Base-by-base conservation (phyloP, 2,797 vertebrate genomes). In the Zenarchopterus dispar region DNA sequence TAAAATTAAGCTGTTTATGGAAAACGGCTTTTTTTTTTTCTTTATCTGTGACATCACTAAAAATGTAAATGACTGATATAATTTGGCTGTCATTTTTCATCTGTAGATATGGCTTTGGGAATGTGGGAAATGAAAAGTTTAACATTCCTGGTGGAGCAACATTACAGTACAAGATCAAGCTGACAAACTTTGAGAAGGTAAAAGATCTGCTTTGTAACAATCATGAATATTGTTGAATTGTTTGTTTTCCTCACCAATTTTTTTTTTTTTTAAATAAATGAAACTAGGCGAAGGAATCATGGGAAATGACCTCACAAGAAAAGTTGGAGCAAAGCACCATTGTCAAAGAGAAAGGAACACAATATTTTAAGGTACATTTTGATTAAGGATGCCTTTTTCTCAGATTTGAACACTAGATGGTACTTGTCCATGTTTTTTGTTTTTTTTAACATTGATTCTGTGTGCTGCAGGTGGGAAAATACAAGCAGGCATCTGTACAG, bases 281-380 rank as follows among this genome's bases (percentile, higher is more conserved):
- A n/a, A n/a, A n/a, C n/a, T n/a, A 99, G 97, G 95, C 96, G n/a
- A 99, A 99, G 71, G 97, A 98, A 57, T 96, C 97, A 0, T 99
- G 97, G 98, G 97, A 99, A 84, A 97, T 98, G 97, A 97, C 93
- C 81, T 88, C 93, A 0, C 62, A 73, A 31, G 97, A 99, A 90
- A 99, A 99, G 83, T 67, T 99, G 82, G 96, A 98, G 42, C 97
- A 99, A 88, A 95, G 96, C 43, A 0, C 15, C 62, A 95, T 98
- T 22, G 94, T 97, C 63, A 99, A 99, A 87, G 97, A 97, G 76
- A 96, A 95, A 52, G 97, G 97, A 76, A 97, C 97, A 1, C 93
- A 95, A 53, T 96, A 96, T 84, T 99, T 98, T 86, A 99, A 97
- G 94, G 98, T 98, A 83, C 3, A 3, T 46, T n/a, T 47, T 31